A percentile compares a stretch with the other conserved stretches of the same genome.
These are phyloP conservation scores for Ceratina calcarata DNA, from an alignment of 1,140 invertebrate genomes.

Conservation along the genomic window DNA sequence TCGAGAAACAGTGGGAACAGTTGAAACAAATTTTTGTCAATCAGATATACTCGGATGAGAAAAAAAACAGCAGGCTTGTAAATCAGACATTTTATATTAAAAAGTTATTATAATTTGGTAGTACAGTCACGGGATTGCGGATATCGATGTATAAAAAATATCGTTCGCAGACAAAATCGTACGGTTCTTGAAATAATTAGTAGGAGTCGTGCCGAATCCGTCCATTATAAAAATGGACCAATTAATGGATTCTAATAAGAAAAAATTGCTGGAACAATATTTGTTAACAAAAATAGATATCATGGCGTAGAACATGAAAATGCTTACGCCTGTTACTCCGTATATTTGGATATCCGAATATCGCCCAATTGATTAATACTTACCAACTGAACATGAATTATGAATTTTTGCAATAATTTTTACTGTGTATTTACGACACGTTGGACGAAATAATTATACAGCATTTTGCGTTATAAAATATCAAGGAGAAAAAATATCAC, in stretches of 20 bases:
- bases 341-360: no score
- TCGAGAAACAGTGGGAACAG: conserved; percentile 68
- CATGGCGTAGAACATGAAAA: conserved; percentile 52
- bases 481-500: conserved; percentile 42
- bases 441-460: conserved; percentile 51
- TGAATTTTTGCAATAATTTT: conserved; percentile 44
- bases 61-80: conserved; percentile 52
- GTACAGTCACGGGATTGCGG: conserved; percentile 55
- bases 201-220: conserved; percentile 58
- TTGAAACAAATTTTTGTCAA: conserved; percentile 71
- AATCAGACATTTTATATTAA: conserved; percentile 64
- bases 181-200: conserved; percentile 73
- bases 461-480: conserved; percentile 43
- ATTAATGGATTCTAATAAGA: conserved; percentile 50
- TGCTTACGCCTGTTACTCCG: not conserved
- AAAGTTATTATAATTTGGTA: conserved; percentile 65
- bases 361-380: conserved; percentile 1
- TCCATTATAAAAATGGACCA: conserved; percentile 50
- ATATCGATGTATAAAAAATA: conserved; percentile 39
- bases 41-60: conserved; percentile 64
- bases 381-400: conserved; percentile 62
- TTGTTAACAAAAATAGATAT: conserved; percentile 62
- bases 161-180: conserved; percentile 53
- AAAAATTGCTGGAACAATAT: conserved; percentile 65
- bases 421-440: conserved; percentile 46